Percentiles rank a stretch among this genome's conserved stretches.
Conservation (phyloP, 2,888 invertebrate species). For the Peribatodes rhomboidaria region DNA sequence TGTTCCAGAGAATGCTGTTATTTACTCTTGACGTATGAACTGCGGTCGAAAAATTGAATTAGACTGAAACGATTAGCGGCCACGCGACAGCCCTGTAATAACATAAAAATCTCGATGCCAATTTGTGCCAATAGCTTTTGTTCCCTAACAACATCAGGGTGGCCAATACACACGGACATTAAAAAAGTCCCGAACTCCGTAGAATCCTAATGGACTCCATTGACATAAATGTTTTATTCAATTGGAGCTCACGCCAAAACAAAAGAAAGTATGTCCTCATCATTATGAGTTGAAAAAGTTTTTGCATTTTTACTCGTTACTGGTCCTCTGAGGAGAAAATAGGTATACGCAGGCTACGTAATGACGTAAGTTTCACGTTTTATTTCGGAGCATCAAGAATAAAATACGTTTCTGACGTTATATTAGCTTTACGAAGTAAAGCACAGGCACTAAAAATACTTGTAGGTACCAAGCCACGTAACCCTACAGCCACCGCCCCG, state of each 20-base stretch:
- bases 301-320: constrained; percentile 80
- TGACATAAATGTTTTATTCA: constrained; percentile 86
- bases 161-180: constrained; percentile 64
- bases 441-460: constrained; percentile 2
- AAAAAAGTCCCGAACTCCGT: constrained; percentile 72
- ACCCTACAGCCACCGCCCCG: constrained; percentile 46
- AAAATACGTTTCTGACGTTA: constrained; percentile 4
- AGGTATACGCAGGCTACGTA: constrained; percentile 59
- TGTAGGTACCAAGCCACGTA: background rate
- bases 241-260: constrained; percentile 79
- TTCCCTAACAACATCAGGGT: constrained; percentile 53
- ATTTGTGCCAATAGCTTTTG: constrained; percentile 51
- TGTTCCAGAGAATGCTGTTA: constrained; percentile 79
- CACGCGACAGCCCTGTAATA: constrained; percentile 39
- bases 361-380: constrained; percentile 32
- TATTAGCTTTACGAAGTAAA: constrained; percentile 8
- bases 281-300: constrained; percentile 79
- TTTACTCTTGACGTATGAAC: constrained; percentile 65
- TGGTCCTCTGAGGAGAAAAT: constrained; percentile 60
- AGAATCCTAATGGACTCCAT: constrained; percentile 81
- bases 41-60: constrained; percentile 55
- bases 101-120: constrained; percentile 39
- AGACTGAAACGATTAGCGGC: constrained; percentile 32
- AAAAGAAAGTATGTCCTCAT: constrained; percentile 80
- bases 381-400: constrained; percentile 8